Evolutionary conservation across 2,113 vertebrate genomes (phyloP).

Genomic region (Vulpes vulpes): DNA sequence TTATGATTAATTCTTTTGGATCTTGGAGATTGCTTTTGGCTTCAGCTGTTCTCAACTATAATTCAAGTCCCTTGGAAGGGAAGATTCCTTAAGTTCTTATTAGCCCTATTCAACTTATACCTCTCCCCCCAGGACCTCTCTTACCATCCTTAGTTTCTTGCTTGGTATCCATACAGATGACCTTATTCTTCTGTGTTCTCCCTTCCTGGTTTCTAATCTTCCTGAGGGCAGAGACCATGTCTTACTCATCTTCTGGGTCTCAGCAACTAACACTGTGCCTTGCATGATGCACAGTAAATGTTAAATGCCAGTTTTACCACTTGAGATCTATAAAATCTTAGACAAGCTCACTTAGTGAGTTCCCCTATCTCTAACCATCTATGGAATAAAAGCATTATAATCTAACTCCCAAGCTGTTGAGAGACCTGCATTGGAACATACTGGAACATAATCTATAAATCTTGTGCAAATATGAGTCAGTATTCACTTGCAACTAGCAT

Average conservation of each 20-base stretch:
- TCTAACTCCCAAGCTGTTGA: not conserved
- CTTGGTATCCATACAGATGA: not conserved
- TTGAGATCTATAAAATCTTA: conserved; percentile 31
- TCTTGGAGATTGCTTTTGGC: not conserved
- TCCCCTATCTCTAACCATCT: not conserved
- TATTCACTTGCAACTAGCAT: not conserved
- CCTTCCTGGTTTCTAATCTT: conserved; percentile 15
- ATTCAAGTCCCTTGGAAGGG: not conserved
- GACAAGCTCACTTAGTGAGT: conserved; percentile 20
- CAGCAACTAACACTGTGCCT: not conserved
- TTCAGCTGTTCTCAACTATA: not conserved
- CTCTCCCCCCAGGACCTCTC: conserved; percentile 27
- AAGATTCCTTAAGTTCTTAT: conserved; percentile 36
- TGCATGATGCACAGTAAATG: not conserved
- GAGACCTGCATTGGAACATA: not conserved
- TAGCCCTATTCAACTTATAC: not conserved
- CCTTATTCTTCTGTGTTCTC: conserved; percentile 36
- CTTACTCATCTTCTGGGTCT: conserved; percentile 43
- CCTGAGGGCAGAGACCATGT: not conserved
- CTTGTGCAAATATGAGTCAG: conserved; percentile 3
- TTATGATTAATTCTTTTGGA: not conserved
- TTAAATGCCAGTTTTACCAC: not conserved
- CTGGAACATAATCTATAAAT: not conserved
- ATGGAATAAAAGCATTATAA: conserved; percentile 41
- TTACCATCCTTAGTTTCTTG: not conserved